phyloP scores from a whole-genome alignment of 2,797 vertebrate species.

The Sphenodon punctatus region DNA sequence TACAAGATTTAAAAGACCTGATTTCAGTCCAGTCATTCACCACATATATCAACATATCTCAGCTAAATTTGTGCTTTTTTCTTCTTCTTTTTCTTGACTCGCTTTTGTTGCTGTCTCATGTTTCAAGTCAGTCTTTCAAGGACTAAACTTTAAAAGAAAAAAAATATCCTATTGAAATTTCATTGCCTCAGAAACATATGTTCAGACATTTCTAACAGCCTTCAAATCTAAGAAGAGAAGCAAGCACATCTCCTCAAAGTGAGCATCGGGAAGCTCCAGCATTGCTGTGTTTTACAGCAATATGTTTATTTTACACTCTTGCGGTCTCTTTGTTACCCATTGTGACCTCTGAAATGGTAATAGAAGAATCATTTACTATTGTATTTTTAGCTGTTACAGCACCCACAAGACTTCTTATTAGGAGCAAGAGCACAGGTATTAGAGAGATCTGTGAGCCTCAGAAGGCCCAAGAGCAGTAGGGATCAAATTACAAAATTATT shows the following conservation, averaged over 20 bases:
- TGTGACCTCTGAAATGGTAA: conserved; percentile 57
- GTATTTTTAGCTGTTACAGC: conserved; percentile 62
- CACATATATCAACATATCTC: conserved; percentile 44
- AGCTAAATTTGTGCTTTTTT: conserved; percentile 35
- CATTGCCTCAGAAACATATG: conserved; percentile 63
- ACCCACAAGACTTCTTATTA: conserved; percentile 58
- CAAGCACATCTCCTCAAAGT: conserved; percentile 42
- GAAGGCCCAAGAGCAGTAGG: conserved; percentile 57
- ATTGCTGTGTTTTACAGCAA: conserved; percentile 27
- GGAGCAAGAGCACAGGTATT: conserved; percentile 57
- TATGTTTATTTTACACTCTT: conserved; percentile 44
- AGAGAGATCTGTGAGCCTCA: conserved; percentile 61
- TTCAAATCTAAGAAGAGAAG: conserved; percentile 56
- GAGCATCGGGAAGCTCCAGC: conserved; percentile 31
- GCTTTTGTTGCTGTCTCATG: conserved; percentile 35
- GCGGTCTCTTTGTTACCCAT: conserved; percentile 51
- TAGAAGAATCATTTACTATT: conserved; percentile 55
- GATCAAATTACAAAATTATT: conserved; percentile 64
- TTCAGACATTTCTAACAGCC: conserved; percentile 54
- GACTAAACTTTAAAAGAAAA: conserved; percentile 49
- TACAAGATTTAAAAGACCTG: conserved; percentile 54
- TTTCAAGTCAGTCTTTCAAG: conserved; percentile 52
- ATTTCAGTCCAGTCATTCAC: conserved; percentile 56
- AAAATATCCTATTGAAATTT: conserved; percentile 61
- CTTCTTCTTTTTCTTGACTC: conserved; percentile 8